These are phyloP conservation scores for Rhinophrynus dorsalis DNA, from an alignment of 2,797 vertebrate species.

Conservation along the genomic window DNA sequence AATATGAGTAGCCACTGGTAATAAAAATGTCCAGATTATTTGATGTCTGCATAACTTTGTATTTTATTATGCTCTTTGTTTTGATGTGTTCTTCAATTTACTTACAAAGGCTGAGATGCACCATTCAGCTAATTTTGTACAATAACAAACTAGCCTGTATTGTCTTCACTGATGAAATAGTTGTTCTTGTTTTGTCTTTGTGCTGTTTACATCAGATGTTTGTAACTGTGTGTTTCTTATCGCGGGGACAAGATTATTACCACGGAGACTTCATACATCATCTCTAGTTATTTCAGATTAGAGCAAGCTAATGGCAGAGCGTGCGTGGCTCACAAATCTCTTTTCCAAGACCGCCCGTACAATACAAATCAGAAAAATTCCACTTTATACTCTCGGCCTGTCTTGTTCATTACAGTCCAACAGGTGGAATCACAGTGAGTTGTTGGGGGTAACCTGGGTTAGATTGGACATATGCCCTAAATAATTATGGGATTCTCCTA, in stretches of 20 bases:
- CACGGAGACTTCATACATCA: constrained; percentile 56
- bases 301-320: constrained; percentile 50
- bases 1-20: background rate
- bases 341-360: background rate
- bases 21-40: background rate
- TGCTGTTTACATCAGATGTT: constrained; percentile 57
- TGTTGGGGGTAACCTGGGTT: background rate
- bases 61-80: background rate
- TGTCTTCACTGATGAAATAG: constrained; percentile 55
- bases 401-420: background rate
- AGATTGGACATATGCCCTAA: too few relatives aligned
- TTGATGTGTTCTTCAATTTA: background rate
- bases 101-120: background rate
- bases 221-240: constrained; percentile 54
- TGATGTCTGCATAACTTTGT: background rate
- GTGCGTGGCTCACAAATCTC: constrained; percentile 55
- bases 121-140: constrained; percentile 13
- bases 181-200: constrained; percentile 55
- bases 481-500: too few relatives aligned
- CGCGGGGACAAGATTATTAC: constrained; percentile 55
- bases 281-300: constrained; percentile 54
- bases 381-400: background rate
- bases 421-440: background rate
- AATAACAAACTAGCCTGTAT: constrained; percentile 47
- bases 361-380: background rate